phyloP scores from a whole-genome alignment of 2,888 invertebrate genomes.

The Drosophila phalerata region DNA sequence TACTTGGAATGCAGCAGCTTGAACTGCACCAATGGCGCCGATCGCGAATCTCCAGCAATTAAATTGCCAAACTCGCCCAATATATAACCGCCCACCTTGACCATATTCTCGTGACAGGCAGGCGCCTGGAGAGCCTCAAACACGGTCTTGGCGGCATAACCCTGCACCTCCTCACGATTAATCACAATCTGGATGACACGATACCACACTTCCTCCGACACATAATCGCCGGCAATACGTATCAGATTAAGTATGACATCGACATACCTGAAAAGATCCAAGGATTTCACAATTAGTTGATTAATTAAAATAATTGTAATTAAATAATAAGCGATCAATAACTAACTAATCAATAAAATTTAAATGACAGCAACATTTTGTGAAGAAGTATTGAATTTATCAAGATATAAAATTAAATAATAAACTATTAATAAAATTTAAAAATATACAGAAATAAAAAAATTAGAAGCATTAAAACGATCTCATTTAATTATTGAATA shows the following conservation, averaged over 20 bases:
- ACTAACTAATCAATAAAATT: too few relatives aligned
- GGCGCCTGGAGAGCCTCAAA: slow-evolving; percentile 99
- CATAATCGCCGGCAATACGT: slow-evolving; percentile 99
- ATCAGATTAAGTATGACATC: slow-evolving; percentile 99
- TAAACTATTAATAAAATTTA: too few relatives aligned
- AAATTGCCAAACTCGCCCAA: slow-evolving; percentile 99
- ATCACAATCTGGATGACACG: slow-evolving; percentile 99
- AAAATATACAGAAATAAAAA: too few relatives aligned
- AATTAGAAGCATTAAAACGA: too few relatives aligned
- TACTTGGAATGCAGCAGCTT: slow-evolving; percentile 99
- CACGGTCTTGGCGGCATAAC: slow-evolving; percentile 99
- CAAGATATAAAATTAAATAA: too few relatives aligned
- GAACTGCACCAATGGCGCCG: slow-evolving; percentile 98
- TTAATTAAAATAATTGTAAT: too few relatives aligned
- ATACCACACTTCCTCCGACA: slow-evolving; percentile 99
- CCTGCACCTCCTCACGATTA: slow-evolving; percentile 99
- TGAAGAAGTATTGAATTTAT: too few relatives aligned
- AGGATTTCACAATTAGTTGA: background rate
- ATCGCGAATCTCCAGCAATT: slow-evolving; percentile 99
- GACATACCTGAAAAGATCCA: slow-evolving; percentile 87
- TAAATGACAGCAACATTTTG: too few relatives aligned
- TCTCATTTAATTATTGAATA: too few relatives aligned
- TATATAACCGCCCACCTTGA: slow-evolving; percentile 99
- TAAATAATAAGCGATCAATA: too few relatives aligned
- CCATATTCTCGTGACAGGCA: slow-evolving; percentile 99